Conservation (phyloP, 2,888 invertebrate species). For the Mamestra brassicae region DNA sequence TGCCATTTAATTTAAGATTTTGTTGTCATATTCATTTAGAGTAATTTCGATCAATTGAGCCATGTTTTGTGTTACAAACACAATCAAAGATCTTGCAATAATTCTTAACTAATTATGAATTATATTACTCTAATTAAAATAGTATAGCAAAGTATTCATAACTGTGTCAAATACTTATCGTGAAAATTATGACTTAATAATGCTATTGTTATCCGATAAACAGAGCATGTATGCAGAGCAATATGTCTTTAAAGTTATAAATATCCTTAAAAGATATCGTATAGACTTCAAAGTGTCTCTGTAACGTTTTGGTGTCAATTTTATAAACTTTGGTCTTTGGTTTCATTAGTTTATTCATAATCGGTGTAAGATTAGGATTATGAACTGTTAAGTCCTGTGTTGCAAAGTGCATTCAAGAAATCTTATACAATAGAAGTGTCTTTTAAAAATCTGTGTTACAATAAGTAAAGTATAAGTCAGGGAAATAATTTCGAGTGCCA, state of each 20-base stretch:
- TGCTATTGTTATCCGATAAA: slow-evolving; percentile 30
- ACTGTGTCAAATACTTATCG: slow-evolving; percentile 22
- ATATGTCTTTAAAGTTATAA: slow-evolving; percentile 32
- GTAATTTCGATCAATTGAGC: slow-evolving; percentile 39
- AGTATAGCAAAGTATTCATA: slow-evolving; percentile 52
- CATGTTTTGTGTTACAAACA: slow-evolving; percentile 5
- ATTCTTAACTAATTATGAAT: slow-evolving; percentile 15
- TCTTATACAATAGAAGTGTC: slow-evolving; percentile 9
- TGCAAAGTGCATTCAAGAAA: slow-evolving; percentile 29
- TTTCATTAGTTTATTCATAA: slow-evolving; percentile 42
- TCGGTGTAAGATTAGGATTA: slow-evolving; percentile 50
- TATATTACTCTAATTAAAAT: slow-evolving; percentile 54
- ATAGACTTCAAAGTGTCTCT: slow-evolving; percentile 38
- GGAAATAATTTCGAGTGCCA: not conserved
- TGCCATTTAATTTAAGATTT: not conserved
- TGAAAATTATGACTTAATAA: slow-evolving; percentile 36
- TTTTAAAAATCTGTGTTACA: slow-evolving; percentile 11
- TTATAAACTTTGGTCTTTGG: slow-evolving; percentile 61
- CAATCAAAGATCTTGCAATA: slow-evolving; percentile 11
- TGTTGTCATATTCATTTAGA: slow-evolving; percentile 4
- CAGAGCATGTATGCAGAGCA: slow-evolving; percentile 21
- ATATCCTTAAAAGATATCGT: slow-evolving; percentile 35
- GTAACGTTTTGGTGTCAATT: slow-evolving; percentile 60
- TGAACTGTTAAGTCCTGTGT: slow-evolving; percentile 38
- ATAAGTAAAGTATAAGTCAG: not conserved